phyloP scores from a whole-genome alignment of 2,797 vertebrate species.

The Pangasius mekongensis region DNA sequence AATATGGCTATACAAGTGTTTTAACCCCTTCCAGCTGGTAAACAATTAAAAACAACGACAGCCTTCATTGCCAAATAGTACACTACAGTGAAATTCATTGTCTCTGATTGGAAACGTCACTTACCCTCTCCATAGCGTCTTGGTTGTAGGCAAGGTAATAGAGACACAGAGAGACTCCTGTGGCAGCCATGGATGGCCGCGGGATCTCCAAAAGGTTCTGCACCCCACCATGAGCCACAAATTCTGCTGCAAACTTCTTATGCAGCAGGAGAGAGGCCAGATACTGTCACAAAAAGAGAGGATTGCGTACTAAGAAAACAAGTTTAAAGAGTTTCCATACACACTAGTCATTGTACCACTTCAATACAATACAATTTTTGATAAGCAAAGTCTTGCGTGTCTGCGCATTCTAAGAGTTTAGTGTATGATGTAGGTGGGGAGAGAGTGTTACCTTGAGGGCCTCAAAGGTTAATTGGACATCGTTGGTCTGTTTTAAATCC shows the following conservation, averaged over 20 bases:
- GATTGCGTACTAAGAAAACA: background rate
- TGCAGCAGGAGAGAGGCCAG: constrained; percentile 94
- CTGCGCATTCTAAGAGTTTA: background rate
- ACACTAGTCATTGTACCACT: background rate
- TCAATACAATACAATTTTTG: background rate
- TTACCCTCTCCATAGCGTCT: constrained; percentile 98
- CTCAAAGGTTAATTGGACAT: constrained; percentile 96
- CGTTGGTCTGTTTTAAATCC: constrained; percentile 95
- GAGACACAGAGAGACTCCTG: constrained; percentile 97
- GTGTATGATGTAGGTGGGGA: background rate
- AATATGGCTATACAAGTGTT: background rate
- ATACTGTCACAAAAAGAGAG: constrained; percentile 78
- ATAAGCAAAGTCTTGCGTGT: background rate
- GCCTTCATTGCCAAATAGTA: background rate
- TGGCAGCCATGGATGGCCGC: constrained; percentile 97
- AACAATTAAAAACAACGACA: background rate
- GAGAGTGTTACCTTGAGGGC: constrained; percentile 87
- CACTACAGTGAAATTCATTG: background rate
- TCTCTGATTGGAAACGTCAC: constrained; percentile 26
- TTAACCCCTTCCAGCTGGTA: background rate
- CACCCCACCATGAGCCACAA: constrained; percentile 97
- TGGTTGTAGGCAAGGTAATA: constrained; percentile 99
- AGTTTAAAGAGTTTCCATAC: background rate
- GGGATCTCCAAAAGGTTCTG: constrained; percentile 97
- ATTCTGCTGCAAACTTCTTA: constrained; percentile 98